These are phyloP conservation scores for Lutraria rhynchaena DNA, from an alignment of 1,140 invertebrate genomes.

Conservation along the genomic window DNA sequence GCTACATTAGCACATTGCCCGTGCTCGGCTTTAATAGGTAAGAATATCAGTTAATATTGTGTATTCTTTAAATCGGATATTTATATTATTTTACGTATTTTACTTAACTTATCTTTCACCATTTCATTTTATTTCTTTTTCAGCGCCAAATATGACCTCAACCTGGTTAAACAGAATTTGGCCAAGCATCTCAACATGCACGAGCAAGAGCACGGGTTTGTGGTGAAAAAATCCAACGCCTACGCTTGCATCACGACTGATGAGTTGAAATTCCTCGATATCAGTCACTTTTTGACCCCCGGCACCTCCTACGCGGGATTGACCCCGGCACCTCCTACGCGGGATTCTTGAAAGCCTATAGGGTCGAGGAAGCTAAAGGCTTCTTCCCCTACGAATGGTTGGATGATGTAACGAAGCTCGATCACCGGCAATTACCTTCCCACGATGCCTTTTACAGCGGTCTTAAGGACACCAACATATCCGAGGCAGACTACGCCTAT, in stretches of 20 bases:
- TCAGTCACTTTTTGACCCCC: constrained; percentile 62
- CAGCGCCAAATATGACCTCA: constrained; percentile 57
- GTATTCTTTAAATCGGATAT: no score
- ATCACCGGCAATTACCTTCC: constrained; percentile 34
- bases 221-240: constrained; percentile 46
- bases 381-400: constrained; percentile 66
- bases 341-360: constrained; percentile 62
- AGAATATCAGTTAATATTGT: no score
- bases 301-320: constrained; percentile 29
- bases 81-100: no score
- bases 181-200: constrained; percentile 49
- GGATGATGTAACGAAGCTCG: constrained; percentile 41
- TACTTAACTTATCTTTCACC: no score
- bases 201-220: constrained; percentile 29
- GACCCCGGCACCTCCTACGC: constrained; percentile 58
- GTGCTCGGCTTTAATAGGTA: background rate
- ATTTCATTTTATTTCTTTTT: no score
- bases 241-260: constrained; percentile 51
- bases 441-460: constrained; percentile 56
- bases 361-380: constrained; percentile 58
- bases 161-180: constrained; percentile 51
- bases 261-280: constrained; percentile 59
- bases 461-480: constrained; percentile 56
- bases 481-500: constrained; percentile 56
- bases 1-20: background rate